Base-by-base conservation (phyloP, 2,113 vertebrate genomes). In the Numenius arquata region DNA sequence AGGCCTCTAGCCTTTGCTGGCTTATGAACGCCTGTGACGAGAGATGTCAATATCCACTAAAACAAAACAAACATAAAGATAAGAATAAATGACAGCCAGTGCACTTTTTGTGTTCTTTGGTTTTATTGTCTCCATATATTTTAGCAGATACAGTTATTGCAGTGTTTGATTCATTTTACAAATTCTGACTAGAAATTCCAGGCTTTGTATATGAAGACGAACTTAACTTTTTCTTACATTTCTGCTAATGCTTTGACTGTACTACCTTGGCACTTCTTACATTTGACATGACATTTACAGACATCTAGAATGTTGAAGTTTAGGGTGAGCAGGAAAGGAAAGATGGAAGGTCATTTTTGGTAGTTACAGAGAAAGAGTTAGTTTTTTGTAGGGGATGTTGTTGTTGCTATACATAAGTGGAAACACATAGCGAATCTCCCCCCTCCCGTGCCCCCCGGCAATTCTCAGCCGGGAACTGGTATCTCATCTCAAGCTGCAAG, bases 81-180 rank as follows among this genome's bases (percentile, higher is more conserved):
- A 41, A 10, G 9, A 82, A 65, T 36, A 83, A 88, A 48, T 34
- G 67, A 36, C 52, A 90, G 22, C 19, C 84, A 85, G 22, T 27
- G 15, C 8, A 12, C 38, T 45, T 53, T 32, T 75, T 71, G 15
- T 67, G 7, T 36, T 66, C 8, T 47, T 82, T 62, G 5, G 25
- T 85, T 96, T 97, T 92, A 96, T 95, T 95, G 5, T 68, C 10
- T 73, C 15, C 4, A 9, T 61, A 5, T 59, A 27, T 50, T 88
- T 76, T 58, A 70, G 53, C 43, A 85, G 40, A 34, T 50, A 52
- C 18, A 59, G 9, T 59, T 76, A 53, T 15, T 82, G 55, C n/a
- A 73, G n/a, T 45, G 16, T 47, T 91, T 63, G 68, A 43, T 63
- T 59, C 1, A 36, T 75, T 87, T 52, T 48, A 79, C 23, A 71